Percentiles rank a stretch among this genome's conserved stretches.
These are phyloP conservation scores for Drosophila prostipennis DNA, from an alignment of 2,888 invertebrate genomes.

Conservation along the genomic window DNA sequence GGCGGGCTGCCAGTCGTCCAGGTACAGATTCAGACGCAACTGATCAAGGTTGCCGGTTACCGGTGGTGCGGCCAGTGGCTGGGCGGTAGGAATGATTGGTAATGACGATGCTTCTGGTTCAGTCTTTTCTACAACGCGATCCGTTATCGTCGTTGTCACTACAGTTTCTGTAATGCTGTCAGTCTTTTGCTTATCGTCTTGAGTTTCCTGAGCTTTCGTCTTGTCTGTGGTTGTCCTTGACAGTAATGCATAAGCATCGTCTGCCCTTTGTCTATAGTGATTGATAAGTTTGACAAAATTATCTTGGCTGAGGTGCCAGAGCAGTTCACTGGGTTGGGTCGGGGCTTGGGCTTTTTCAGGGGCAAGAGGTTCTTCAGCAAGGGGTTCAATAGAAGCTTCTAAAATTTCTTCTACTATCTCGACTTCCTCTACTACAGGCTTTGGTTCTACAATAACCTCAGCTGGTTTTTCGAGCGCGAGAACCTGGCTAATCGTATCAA, in stretches of 20 bases:
- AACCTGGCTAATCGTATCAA: conserved; percentile 88
- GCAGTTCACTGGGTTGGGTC: conserved; percentile 43
- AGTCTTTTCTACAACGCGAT: conserved; percentile 73
- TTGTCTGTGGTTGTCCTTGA: conserved; percentile 33
- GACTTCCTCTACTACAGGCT: conserved; percentile 10
- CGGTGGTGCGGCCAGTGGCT: conserved; percentile 31
- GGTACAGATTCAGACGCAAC: conserved; percentile 63
- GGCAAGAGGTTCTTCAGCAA: conserved; percentile 1
- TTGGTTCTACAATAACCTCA: conserved; percentile 17
- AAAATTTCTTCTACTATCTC: conserved; percentile 9
- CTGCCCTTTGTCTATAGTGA: conserved; percentile 45
- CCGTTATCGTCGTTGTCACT: conserved; percentile 64
- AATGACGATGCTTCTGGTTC: conserved; percentile 70
- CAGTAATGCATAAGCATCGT: conserved; percentile 44
- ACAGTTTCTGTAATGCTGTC: conserved; percentile 72
- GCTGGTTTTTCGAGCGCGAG: conserved; percentile 16
- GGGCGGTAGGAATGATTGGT: conserved; percentile 56
- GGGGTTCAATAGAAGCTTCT: conserved; percentile 10
- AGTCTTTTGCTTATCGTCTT: conserved; percentile 76
- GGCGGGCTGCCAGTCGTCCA: conserved; percentile 74
- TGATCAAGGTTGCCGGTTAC: conserved; percentile 51
- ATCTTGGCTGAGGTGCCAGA: conserved; percentile 69
- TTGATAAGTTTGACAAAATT: conserved; percentile 57
- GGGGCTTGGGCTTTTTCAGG: conserved; percentile 3
- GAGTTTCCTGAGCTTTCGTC: conserved; percentile 68